phyloP scores from a whole-genome alignment of 1,140 invertebrate genomes.

The Zelostemma sp. region DNA sequence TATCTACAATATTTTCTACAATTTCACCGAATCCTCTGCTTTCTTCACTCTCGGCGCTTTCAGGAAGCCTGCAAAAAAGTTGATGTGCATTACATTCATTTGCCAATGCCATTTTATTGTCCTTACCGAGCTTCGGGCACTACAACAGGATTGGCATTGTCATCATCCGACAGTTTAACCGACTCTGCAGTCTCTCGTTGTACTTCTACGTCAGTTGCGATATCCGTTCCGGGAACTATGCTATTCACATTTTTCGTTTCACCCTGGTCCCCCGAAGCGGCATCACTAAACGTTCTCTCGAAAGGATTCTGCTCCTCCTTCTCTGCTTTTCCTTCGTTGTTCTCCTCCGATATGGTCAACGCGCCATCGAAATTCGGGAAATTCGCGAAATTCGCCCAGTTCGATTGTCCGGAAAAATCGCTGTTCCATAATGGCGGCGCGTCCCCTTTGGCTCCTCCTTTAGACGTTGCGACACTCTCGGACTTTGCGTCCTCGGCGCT shows the following conservation, averaged over 20 bases:
- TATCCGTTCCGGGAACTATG: not conserved
- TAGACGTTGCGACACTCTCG: not conserved
- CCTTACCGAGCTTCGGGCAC: conserved; percentile 28
- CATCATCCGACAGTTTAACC: conserved; percentile 29
- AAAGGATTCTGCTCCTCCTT: not conserved
- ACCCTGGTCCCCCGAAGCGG: not conserved
- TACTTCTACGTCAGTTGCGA: too few relatives aligned
- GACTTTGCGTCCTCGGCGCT: conserved; percentile 6
- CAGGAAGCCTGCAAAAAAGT: conserved; percentile 27
- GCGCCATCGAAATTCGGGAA: not conserved
- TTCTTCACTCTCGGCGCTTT: conserved; percentile 17
- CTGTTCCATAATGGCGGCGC: not conserved
- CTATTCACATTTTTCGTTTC: too few relatives aligned
- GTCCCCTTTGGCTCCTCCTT: conserved; percentile 3
- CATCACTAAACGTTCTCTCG: not conserved
- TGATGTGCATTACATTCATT: not conserved
- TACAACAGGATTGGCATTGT: conserved; percentile 39
- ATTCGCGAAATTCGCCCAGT: not conserved
- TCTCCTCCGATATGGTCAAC: too few relatives aligned
- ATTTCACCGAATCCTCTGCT: conserved; percentile 27
- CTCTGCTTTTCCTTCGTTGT: not conserved
- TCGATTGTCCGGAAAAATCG: not conserved
- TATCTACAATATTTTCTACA: conserved; percentile 45
- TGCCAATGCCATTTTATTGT: not conserved
- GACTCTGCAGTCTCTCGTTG: not conserved